Evolutionary conservation across 2,888 invertebrate genomes (phyloP).

Genomic region (Meliscaeva auricollis): DNA sequence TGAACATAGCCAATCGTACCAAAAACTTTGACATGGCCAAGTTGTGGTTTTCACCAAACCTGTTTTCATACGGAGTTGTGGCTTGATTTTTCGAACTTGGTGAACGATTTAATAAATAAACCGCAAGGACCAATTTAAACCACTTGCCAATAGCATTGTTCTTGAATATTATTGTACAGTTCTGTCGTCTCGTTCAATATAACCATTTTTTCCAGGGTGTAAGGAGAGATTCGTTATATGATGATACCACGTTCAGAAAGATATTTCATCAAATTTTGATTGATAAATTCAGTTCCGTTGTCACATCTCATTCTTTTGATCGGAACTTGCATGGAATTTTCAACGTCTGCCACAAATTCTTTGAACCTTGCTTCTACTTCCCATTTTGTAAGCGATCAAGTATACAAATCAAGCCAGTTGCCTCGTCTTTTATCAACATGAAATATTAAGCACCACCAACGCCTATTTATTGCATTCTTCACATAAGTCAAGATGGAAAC

Average conservation of each 20-base stretch:
- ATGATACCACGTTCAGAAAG: no score
- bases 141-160: constrained; percentile 71
- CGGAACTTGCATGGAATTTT: constrained; percentile 10
- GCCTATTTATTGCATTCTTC: no score
- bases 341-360: constrained; percentile 14
- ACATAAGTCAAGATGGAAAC: no score
- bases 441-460: no score
- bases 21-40: constrained; percentile 24
- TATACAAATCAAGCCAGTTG: constrained; percentile 39
- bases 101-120: constrained; percentile 75
- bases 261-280: constrained; percentile 45
- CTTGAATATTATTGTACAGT: constrained; percentile 77
- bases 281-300: constrained; percentile 48
- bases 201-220: no score
- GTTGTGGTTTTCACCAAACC: constrained; percentile 25
- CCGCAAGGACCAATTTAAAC: constrained; percentile 60
- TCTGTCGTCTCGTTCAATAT: constrained; percentile 77
- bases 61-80: constrained; percentile 25
- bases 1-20: constrained; percentile 14
- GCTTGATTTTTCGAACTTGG: constrained; percentile 14
- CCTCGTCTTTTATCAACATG: no score
- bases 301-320: constrained; percentile 27
- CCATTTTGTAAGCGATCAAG: constrained; percentile 1
- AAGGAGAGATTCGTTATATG: no score
- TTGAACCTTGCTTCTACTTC: constrained; percentile 15